phyloP scores from a whole-genome alignment of 2,113 vertebrate species.

The Mixornis gularis region DNA sequence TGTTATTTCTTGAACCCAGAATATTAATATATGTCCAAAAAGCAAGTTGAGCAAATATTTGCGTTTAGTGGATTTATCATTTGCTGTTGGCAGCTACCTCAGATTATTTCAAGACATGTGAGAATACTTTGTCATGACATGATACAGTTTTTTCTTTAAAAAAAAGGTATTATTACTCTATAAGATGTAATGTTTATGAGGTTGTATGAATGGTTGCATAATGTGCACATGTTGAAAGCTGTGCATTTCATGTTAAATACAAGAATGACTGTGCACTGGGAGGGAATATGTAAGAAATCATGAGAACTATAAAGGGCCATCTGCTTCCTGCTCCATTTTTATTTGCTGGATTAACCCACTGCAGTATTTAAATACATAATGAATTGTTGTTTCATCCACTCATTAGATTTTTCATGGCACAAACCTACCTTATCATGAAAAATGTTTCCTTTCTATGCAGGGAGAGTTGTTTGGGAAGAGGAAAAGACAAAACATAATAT shows the following conservation, averaged over 20 bases:
- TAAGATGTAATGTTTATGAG: slow-evolving; percentile 64
- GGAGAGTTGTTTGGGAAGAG: neutral
- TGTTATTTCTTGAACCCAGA: slow-evolving; percentile 8
- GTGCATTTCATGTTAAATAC: slow-evolving; percentile 68
- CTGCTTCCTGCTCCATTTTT: slow-evolving; percentile 69
- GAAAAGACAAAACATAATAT: neutral
- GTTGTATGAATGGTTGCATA: slow-evolving; percentile 60
- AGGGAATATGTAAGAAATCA: slow-evolving; percentile 71
- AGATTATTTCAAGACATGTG: slow-evolving; percentile 21
- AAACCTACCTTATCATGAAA: slow-evolving; percentile 10
- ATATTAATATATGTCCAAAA: neutral
- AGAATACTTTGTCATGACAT: slow-evolving; percentile 38
- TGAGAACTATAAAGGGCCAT: slow-evolving; percentile 69
- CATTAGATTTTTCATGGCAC: slow-evolving; percentile 41
- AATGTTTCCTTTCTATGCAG: slow-evolving; percentile 25
- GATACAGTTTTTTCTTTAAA: slow-evolving; percentile 38
- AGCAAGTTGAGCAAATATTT: neutral
- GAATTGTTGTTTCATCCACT: slow-evolving; percentile 62
- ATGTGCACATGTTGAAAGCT: slow-evolving; percentile 65
- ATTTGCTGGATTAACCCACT: slow-evolving; percentile 71
- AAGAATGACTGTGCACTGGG: slow-evolving; percentile 53
- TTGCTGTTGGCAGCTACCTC: slow-evolving; percentile 33
- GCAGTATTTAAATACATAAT: slow-evolving; percentile 73
- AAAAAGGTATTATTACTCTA: slow-evolving; percentile 31
- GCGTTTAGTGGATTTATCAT: slow-evolving; percentile 2